Conservation (phyloP, 2,113 vertebrate genomes). For the Oryzias celebensis region DNA sequence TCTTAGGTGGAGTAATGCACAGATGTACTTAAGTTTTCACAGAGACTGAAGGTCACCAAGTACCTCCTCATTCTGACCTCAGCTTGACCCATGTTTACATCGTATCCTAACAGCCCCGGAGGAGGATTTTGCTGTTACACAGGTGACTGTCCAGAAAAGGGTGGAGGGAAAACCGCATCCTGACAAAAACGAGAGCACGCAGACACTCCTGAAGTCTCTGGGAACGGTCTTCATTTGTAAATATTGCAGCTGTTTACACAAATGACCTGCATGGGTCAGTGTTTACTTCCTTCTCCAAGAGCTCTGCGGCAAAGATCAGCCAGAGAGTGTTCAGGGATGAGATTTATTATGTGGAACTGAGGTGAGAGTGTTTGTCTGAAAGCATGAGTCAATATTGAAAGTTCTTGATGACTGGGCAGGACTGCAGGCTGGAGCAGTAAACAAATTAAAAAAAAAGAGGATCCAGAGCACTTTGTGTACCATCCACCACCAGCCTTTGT, state of each 20-base stretch:
- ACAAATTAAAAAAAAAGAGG: slow-evolving; percentile 41
- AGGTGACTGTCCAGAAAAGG: no score
- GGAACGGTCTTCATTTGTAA: slow-evolving; percentile 2
- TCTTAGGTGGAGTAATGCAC: no score
- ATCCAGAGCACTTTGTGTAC: slow-evolving; percentile 2
- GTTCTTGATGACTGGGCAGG: not conserved
- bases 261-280: not conserved
- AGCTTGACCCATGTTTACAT: no score
- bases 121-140: no score
- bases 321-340: slow-evolving; percentile 13
- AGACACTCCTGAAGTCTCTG: not conserved
- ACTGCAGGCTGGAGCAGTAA: slow-evolving; percentile 22
- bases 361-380: not conserved
- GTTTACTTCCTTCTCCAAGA: slow-evolving; percentile 30
- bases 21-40: no score
- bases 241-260: slow-evolving; percentile 8
- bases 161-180: no score
- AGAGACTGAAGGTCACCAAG: no score
- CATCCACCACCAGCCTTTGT: not conserved
- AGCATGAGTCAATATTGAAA: slow-evolving; percentile 37
- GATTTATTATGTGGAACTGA: slow-evolving; percentile 43
- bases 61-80: no score
- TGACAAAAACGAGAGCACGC: no score
- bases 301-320: slow-evolving; percentile 19
- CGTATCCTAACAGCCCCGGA: no score